Evolutionary conservation across 2,797 vertebrate genomes (phyloP).

Genomic region (Betta splendens): DNA sequence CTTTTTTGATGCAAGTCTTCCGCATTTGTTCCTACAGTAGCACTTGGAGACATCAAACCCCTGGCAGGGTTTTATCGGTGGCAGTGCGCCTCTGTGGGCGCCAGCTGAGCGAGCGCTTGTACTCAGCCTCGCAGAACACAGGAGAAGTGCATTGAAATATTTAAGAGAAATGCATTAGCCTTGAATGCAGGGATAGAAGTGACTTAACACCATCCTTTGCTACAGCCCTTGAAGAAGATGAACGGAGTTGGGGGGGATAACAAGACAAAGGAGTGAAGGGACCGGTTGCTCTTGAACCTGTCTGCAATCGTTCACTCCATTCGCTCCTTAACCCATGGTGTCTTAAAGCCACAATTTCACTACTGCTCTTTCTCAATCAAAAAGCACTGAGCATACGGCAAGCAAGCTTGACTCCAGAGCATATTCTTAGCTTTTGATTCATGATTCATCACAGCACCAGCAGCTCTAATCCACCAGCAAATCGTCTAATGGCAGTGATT

Average conservation of each 20-base stretch:
- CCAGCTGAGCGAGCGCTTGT: conserved; percentile 49
- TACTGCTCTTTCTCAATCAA: conserved; percentile 36
- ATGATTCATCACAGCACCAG: conserved; percentile 57
- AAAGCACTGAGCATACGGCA: conserved; percentile 26
- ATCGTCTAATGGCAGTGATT: conserved; percentile 27
- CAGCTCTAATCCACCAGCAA: conserved; percentile 22
- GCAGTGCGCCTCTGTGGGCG: conserved; percentile 50
- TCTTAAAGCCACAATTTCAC: conserved; percentile 25
- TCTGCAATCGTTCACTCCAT: conserved; percentile 30
- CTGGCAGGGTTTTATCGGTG: conserved; percentile 48
- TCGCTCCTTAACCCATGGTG: conserved; percentile 17
- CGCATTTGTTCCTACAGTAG: conserved; percentile 46
- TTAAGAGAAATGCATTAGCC: conserved; percentile 82
- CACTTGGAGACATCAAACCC: conserved; percentile 54
- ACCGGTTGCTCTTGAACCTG: background rate
- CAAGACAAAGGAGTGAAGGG: conserved; percentile 15
- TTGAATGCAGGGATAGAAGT: conserved; percentile 54
- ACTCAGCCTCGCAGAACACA: conserved; percentile 65
- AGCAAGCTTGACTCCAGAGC: conserved; percentile 34
- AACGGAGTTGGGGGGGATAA: conserved; percentile 19
- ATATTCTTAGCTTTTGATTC: conserved; percentile 59
- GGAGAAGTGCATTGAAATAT: conserved; percentile 79
- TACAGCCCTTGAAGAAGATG: conserved; percentile 65
- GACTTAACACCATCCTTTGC: conserved; percentile 50
- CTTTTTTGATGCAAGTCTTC: conserved; percentile 19